Base-by-base conservation (phyloP, 2,113 vertebrate genomes). In the Dendrocopos noguchii region DNA sequence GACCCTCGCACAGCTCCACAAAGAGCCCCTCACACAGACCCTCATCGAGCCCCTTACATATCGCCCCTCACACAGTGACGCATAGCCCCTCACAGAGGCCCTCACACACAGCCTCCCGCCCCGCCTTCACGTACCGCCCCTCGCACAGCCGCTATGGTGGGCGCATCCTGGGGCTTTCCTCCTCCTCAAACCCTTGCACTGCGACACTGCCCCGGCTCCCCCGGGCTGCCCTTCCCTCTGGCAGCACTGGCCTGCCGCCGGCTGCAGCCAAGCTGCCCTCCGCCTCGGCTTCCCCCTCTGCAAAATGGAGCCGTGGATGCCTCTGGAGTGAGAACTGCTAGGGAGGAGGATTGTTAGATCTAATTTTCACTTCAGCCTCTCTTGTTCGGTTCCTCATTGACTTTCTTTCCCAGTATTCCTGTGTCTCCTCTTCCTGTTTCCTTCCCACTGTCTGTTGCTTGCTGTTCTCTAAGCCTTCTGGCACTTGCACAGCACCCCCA, bases 401-500 rank as follows among this genome's bases (percentile, higher is more conserved):
- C 50, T 73, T 81, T 56, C 59, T 28, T 21, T 27, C 31, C 5
- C 44, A 2, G 44, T n/a, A 7, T 36, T 80, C 60, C 28, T 50
- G 24, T 1, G 1, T 22, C 16, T 72, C 22, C 65, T 27, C 16
- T 56, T 1, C 2, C 22, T 18, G 29, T 53, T 81, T 36, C 28
- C 56, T 80, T 63, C 70, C 61, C 59, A 10, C 29, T 10, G 27
- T 31, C 22, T 61, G 21, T 47, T 25, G 25, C 50, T 73, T 27
- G 21, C 63, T 3, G 4, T 12, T 28, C 61, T 52, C 50, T 52
- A 50, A 50, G 25, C 20, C 19, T 33, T 14, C 9, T 11, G 53
- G 53, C 1, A 3, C 7, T 57, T 25, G 78, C 78, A 8, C 34
- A 12, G 22, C 56, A 1, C 28, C 0, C 18, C 6, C 31, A 14